phyloP scores from a whole-genome alignment of 2,888 invertebrate species.

The Drosophila borealis region DNA sequence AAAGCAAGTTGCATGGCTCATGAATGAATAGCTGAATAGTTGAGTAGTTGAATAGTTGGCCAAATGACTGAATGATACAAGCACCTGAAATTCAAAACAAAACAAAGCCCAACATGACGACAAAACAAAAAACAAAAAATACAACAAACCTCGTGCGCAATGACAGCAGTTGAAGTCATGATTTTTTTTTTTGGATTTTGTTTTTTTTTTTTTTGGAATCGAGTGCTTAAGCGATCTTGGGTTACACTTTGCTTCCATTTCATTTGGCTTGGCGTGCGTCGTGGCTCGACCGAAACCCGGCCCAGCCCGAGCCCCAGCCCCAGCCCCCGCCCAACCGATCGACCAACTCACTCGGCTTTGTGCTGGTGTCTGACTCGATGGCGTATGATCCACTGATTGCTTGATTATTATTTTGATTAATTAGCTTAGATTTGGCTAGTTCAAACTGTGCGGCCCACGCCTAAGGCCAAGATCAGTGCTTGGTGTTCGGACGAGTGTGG shows the following conservation, averaged over 20 bases:
- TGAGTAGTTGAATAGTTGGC: conserved; percentile 73
- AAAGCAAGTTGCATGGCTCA: conserved; percentile 74
- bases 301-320: background rate
- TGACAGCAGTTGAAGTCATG: conserved; percentile 80
- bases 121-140: conserved; percentile 31
- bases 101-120: conserved; percentile 67
- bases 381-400: conserved; percentile 80
- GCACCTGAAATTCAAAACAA: conserved; percentile 81
- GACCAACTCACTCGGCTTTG: conserved; percentile 28
- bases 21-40: conserved; percentile 74
- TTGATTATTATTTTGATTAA: conserved; percentile 84
- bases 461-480: conserved; percentile 53
- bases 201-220: conserved; percentile 23
- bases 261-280: conserved; percentile 73
- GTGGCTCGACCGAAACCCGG: conserved; percentile 66
- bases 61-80: conserved; percentile 74
- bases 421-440: conserved; percentile 82
- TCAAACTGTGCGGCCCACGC: conserved; percentile 78
- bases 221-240: conserved; percentile 58
- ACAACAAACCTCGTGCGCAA: conserved; percentile 72
- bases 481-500: conserved; percentile 24
- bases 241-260: conserved; percentile 70
- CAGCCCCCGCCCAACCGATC: background rate
- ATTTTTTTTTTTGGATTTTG: conserved; percentile 31
- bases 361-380: conserved; percentile 56